Evolutionary conservation across 2,888 invertebrate species (phyloP).

Genomic region (Ectemnius lituratus): DNA sequence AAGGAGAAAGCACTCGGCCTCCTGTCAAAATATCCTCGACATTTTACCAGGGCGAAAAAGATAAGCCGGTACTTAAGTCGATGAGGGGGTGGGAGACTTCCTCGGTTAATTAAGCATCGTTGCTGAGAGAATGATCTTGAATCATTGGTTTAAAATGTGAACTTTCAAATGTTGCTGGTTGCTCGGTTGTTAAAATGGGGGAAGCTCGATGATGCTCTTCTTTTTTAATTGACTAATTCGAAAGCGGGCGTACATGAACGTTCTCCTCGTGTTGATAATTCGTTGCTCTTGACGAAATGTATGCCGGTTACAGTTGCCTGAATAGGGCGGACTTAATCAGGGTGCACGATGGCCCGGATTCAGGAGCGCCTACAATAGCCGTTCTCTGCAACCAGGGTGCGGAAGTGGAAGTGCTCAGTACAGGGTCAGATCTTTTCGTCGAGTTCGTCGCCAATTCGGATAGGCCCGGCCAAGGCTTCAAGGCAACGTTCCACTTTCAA

Average conservation of each 20-base stretch:
- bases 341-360: conserved; percentile 89
- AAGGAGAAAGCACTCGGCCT: too few relatives aligned
- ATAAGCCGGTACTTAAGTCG: too few relatives aligned
- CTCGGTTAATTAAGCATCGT: too few relatives aligned
- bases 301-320: conserved; percentile 84
- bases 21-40: too few relatives aligned
- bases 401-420: conserved; percentile 89
- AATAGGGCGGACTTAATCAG: conserved; percentile 91
- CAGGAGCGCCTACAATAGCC: conserved; percentile 86
- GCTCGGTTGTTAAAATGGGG: too few relatives aligned
- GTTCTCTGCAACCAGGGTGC: conserved; percentile 90
- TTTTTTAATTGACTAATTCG: background rate
- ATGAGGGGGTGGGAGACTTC: too few relatives aligned
- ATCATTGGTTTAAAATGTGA: too few relatives aligned
- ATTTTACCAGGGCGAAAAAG: too few relatives aligned
- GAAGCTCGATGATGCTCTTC: too few relatives aligned
- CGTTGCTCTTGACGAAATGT: conserved; percentile 52
- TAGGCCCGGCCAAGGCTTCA: conserved; percentile 88
- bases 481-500: conserved; percentile 87
- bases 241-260: background rate
- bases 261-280: conserved; percentile 40
- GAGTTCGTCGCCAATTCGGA: conserved; percentile 92
- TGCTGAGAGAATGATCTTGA: too few relatives aligned
- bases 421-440: conserved; percentile 88
- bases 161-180: too few relatives aligned